Base-by-base conservation (phyloP, 1,140 invertebrate species). In the Pantala flavescens region DNA sequence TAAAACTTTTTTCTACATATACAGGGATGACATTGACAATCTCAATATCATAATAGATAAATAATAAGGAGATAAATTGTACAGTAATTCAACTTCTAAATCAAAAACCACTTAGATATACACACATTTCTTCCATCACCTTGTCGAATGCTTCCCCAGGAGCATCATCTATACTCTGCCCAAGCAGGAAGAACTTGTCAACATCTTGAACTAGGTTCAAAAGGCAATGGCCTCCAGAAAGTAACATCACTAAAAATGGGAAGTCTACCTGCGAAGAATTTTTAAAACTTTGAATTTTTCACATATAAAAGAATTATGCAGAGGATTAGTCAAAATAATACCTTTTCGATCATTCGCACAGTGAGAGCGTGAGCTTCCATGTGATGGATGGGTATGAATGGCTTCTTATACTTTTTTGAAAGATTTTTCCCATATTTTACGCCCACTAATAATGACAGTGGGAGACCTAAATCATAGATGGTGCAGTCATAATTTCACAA, bases 281-380 rank as follows among this genome's bases (percentile, higher is more conserved):
- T 36, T 36, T 36, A 63, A 77, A 74, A 74, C 73, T 24, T 23
- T 73, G 9, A 36, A 5, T 36, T 36, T 36, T 36, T 36, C 9
- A 36, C 28, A 36, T 5, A 36, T 36, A 9, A 36, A 9, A 36
- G 9, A 36, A 36, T 36, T 36, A 36, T 36, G 28, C 3, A 2
- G 28, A 36, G 9, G 9, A 36, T 36, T 5, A 36, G 9, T 36
- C 28, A 2, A 5, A 36, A 2, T 24, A 36, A 16, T 49, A 86
- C 87, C 84, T 86, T 83, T 75, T 89, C 78, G 0, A 84, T 81
- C 87, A 98, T 90, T 80, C 96, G 85, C 19, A 87, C 88, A 23
- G 91, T 96, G 74, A 98, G 82, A n/a, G 97, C 96, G 88, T 99
- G 97, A 11, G 97, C 97, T 87, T 98, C 91, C 97, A 99, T 99